Conservation (phyloP, 2,797 vertebrate species). For the Falco rusticolus region DNA sequence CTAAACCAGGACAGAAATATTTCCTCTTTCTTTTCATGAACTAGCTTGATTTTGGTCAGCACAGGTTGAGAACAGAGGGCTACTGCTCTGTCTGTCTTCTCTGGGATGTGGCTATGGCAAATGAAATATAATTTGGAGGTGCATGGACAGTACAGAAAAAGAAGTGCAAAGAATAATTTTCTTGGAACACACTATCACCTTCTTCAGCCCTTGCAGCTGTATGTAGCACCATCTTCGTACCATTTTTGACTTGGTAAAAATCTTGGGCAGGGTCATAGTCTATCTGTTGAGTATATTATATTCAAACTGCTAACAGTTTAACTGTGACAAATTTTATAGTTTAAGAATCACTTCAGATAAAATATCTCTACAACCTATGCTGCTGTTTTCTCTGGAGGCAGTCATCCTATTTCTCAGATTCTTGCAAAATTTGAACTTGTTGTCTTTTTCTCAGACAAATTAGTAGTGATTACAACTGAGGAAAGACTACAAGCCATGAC, state of each 20-base stretch:
- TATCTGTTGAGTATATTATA: not conserved
- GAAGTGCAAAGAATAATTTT: not conserved
- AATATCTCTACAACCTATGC: not conserved
- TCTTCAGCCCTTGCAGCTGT: not conserved
- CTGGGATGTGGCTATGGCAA: not conserved
- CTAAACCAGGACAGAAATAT: not conserved
- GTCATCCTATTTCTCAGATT: not conserved
- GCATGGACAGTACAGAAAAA: not conserved
- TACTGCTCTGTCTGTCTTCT: not conserved
- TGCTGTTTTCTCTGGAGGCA: not conserved
- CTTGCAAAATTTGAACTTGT: not conserved
- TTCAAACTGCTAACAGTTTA: not conserved
- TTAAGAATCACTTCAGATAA: not conserved
- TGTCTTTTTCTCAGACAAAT: conserved; percentile 32
- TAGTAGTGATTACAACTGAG: not conserved
- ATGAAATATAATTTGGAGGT: not conserved
- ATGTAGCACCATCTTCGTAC: not conserved
- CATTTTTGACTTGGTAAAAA: not conserved
- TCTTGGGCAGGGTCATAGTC: not conserved
- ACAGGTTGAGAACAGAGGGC: not conserved
- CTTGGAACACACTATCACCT: not conserved
- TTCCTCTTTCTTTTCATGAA: not conserved
- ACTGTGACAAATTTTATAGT: not conserved
- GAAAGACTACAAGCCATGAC: not conserved
- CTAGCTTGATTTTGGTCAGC: not conserved